Evolutionary conservation across 2,113 vertebrate species (phyloP).

Genomic region (Ophiodon elongatus): DNA sequence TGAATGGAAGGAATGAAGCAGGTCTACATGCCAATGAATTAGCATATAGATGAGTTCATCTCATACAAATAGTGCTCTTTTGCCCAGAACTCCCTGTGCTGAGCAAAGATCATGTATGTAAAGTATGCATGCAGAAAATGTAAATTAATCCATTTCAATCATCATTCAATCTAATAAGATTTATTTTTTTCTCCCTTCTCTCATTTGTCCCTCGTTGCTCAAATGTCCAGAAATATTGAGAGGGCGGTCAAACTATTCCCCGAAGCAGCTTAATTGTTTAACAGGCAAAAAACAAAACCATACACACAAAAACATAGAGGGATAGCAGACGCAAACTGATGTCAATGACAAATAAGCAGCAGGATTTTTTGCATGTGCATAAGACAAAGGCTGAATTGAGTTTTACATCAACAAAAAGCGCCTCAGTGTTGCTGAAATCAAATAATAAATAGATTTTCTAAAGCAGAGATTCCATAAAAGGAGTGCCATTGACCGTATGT

Average conservation of each 20-base stretch:
- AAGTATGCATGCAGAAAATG: constrained; percentile 85
- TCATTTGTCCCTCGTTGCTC: constrained; percentile 78
- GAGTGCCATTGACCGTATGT: constrained; percentile 66
- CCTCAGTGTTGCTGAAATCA: constrained; percentile 27
- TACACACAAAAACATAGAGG: background rate
- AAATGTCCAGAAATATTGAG: constrained; percentile 77
- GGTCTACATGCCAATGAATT: constrained; percentile 87
- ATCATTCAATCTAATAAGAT: constrained; percentile 84
- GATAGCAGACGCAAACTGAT: constrained; percentile 17
- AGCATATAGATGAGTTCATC: constrained; percentile 91
- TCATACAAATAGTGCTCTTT: constrained; percentile 88
- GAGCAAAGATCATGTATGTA: constrained; percentile 87
- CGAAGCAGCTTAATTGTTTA: constrained; percentile 80
- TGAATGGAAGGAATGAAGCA: constrained; percentile 86
- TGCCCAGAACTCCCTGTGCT: constrained; percentile 85
- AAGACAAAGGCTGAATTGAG: constrained; percentile 38
- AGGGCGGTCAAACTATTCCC: constrained; percentile 71
- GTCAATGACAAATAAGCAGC: constrained; percentile 49
- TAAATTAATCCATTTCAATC: constrained; percentile 87
- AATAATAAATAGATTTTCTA: constrained; percentile 39
- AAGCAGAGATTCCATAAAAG: constrained; percentile 55
- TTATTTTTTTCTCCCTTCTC: constrained; percentile 46
- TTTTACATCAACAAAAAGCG: constrained; percentile 41
- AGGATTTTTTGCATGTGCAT: constrained; percentile 36
- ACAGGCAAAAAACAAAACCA: constrained; percentile 18